Conservation (phyloP, 2,888 invertebrate genomes). For the Acanthosepion lycidas region DNA sequence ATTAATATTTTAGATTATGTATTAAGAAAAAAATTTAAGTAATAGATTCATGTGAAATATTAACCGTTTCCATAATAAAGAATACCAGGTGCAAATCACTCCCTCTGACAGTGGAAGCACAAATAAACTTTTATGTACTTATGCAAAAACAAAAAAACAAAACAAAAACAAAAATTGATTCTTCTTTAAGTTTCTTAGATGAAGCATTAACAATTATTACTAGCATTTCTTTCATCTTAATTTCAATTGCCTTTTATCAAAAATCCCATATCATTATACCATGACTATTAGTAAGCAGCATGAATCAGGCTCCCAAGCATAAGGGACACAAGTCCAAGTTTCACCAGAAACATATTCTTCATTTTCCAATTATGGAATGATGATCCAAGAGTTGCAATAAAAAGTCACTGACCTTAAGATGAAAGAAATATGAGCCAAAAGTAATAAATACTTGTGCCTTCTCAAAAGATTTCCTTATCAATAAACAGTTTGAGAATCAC, state of each 20-base stretch:
- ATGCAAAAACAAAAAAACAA: too few relatives aligned
- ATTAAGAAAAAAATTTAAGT: background rate
- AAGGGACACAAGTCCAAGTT: too few relatives aligned
- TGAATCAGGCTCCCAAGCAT: too few relatives aligned
- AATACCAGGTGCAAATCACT: background rate
- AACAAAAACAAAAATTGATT: too few relatives aligned
- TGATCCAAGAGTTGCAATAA: too few relatives aligned
- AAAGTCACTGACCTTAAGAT: too few relatives aligned
- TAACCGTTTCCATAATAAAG: background rate
- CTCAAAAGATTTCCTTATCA: background rate
- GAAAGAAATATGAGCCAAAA: background rate
- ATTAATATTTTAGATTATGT: background rate
- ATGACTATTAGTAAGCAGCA: background rate
- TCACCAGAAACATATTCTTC: too few relatives aligned
- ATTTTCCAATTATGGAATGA: too few relatives aligned
- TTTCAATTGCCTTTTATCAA: background rate
- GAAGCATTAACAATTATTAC: background rate
- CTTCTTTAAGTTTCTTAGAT: background rate
- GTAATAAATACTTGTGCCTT: background rate
- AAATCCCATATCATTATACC: background rate
- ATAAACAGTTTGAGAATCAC: background rate
- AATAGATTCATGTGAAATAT: background rate
- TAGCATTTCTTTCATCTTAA: background rate
- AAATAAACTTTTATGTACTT: background rate
- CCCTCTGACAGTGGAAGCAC: background rate